Base-by-base conservation (phyloP, 2,113 vertebrate genomes). In the Gallinago undulata region DNA sequence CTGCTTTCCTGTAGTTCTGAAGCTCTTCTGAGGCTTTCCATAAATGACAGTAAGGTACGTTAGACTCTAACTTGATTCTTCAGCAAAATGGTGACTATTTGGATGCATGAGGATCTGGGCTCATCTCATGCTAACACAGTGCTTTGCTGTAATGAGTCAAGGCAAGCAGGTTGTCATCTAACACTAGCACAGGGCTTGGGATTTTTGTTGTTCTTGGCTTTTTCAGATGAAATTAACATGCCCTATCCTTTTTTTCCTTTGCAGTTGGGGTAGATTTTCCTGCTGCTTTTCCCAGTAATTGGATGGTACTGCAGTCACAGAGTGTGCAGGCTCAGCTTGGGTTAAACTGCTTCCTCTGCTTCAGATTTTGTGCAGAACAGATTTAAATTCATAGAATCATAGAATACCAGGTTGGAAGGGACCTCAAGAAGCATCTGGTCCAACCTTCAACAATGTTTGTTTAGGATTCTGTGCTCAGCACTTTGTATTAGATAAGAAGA, bases 401-500 rank as follows among this genome's bases (percentile, higher is more conserved):
- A 66, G 30, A 33, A 66, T 45, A 66, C 9, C 28, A 45, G 41
- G 19, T 66, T 66, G 41, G 63, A 45, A 66, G 30, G 41, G 41
- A 33, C 63, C 28, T 45, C 30, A 22, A 45, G 28, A 30, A 45
- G 39, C 41, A 66, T 43, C 63, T 66, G 63, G 39, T 66, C 63
- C 28, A 45, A 45, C 63, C 28, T 66, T 66, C 19, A 10, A 16
- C 68, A 50, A 27, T 79, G 66, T 95, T 96, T 97, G 89, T 92
- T 96, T 94, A 91, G 70, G 73, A 92, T 95, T 93, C 92, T 66
- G 35, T 87, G 63, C 87, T 96, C 89, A 95, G 95, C 89, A 96
- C 23, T 95, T 97, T 73, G n/a, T 87, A 91, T 84, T 87, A 93
- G 45, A 93, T 7, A 23, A 95, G 73, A 62, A 90, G 83, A 41